Percentiles rank a stretch among this genome's conserved stretches.
These are phyloP conservation scores for Pithys albifrons DNA, from an alignment of 2,113 vertebrate genomes.

Conservation along the genomic window DNA sequence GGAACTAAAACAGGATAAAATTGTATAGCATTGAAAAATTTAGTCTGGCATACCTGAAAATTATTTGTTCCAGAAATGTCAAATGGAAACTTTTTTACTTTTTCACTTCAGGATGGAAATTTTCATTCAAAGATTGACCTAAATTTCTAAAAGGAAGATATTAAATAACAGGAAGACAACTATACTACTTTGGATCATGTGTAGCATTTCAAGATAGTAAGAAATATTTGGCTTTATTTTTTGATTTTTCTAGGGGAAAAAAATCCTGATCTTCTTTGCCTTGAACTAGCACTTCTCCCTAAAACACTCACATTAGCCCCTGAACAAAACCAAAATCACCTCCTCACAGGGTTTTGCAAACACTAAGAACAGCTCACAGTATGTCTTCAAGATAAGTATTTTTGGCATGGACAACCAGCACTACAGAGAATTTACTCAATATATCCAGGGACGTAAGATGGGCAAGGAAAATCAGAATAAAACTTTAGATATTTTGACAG, in stretches of 20 bases:
- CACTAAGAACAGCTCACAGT: background rate
- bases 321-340: background rate
- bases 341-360: background rate
- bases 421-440: background rate
- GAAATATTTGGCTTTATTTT: background rate
- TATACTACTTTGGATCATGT: background rate
- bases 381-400: background rate
- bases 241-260: background rate
- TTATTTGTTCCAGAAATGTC: conserved; percentile 15
- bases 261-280: background rate
- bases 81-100: background rate
- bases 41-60: background rate
- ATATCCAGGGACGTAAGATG: background rate
- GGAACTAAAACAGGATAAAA: background rate
- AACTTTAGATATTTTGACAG: background rate
- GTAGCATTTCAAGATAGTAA: background rate
- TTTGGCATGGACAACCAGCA: background rate
- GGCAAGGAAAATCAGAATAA: background rate
- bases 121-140: background rate
- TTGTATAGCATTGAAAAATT: background rate
- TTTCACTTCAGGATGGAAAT: background rate
- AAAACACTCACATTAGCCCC: background rate
- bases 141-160: background rate
- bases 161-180: background rate
- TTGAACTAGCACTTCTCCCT: background rate